Evolutionary conservation across 1,140 invertebrate species (phyloP).

Genomic region (Manduca sexta): DNA sequence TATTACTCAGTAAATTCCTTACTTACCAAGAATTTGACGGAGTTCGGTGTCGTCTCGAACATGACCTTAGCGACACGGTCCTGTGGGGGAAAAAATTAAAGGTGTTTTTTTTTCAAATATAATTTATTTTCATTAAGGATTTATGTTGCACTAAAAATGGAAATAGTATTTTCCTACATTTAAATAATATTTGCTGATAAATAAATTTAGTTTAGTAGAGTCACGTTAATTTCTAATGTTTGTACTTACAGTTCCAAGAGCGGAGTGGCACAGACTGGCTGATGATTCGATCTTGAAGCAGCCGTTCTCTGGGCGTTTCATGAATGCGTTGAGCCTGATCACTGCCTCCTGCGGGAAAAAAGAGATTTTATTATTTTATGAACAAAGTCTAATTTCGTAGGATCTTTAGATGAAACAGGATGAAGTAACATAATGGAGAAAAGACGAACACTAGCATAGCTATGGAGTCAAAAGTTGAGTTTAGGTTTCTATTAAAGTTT

Average conservation of each 20-base stretch:
- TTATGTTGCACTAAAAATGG: no score
- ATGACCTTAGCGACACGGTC: conserved; percentile 59
- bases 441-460: no score
- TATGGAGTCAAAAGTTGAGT: no score
- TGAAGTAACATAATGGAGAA: no score
- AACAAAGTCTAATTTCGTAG: no score
- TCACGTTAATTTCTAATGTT: no score
- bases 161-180: background rate
- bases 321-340: conserved; percentile 31
- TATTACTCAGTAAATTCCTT: background rate
- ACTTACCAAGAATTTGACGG: conserved; percentile 63
- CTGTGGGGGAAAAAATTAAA: conserved; percentile 27
- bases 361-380: background rate
- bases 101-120: no score
- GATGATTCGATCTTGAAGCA: conserved; percentile 39
- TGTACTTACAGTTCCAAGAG: conserved; percentile 52
- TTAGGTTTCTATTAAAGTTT: no score
- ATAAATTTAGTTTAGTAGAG: no score
- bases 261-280: conserved; percentile 39
- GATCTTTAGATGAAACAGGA: no score
- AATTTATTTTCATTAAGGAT: no score
- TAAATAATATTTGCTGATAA: background rate
- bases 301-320: conserved; percentile 33
- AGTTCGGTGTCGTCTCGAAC: conserved; percentile 52
- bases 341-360: conserved; percentile 39